Evolutionary conservation across 2,888 invertebrate genomes (phyloP).

Genomic region (Ochropleura plecta): DNA sequence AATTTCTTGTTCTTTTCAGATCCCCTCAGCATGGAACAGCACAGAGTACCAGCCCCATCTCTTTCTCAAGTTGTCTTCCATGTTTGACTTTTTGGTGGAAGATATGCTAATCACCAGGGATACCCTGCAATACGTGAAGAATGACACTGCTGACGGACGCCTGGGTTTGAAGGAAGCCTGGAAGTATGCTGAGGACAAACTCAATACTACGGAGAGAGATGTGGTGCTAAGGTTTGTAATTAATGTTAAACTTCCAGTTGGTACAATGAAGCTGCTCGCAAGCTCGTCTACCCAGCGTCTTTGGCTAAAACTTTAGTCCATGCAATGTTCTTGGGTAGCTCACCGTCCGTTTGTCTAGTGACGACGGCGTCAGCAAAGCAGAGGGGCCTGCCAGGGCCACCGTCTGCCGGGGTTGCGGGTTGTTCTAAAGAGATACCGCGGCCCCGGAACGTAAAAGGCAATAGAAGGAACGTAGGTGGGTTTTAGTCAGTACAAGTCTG

Average conservation of each 20-base stretch:
- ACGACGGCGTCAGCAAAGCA: no score
- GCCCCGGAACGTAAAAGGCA: no score
- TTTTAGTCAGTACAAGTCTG: no score
- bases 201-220: conserved; percentile 74
- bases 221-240: conserved; percentile 72
- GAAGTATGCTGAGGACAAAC: conserved; percentile 72
- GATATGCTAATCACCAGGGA: conserved; percentile 74
- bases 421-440: no score
- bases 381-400: no score
- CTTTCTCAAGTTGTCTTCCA: conserved; percentile 81
- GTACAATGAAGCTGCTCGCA: not conserved
- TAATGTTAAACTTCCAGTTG: not conserved
- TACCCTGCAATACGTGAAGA: conserved; percentile 67
- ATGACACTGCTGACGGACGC: conserved; percentile 63
- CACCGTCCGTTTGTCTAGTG: no score
- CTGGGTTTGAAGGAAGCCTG: conserved; percentile 73
- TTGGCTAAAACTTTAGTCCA: not conserved
- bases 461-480: no score
- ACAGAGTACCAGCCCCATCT: conserved; percentile 77
- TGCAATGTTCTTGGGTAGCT: not conserved
- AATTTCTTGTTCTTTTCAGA: conserved; percentile 68
- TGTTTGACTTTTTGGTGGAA: conserved; percentile 78
- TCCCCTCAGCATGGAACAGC: conserved; percentile 73
- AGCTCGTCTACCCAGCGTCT: not conserved
- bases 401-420: no score